Base-by-base conservation (phyloP, 2,797 vertebrate species). In the Erethizon dorsatum region DNA sequence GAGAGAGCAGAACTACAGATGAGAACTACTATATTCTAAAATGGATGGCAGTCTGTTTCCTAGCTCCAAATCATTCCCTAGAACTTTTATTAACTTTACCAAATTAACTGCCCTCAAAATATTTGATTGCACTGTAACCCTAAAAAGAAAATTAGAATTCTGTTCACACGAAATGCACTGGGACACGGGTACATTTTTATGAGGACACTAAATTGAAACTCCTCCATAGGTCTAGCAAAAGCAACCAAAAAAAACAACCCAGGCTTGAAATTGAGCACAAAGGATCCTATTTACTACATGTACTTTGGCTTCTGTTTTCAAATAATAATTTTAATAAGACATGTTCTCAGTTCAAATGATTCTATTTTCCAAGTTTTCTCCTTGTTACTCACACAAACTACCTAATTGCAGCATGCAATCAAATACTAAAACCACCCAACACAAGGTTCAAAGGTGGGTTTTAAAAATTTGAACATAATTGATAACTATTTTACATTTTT, bases 251-350 rank as follows among this genome's bases (percentile, higher is more conserved):
- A 57, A 79, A 87, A 73, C 45, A 90, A 83, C 33, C 67, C 65
- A 86, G 28, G 18, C 69, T 93, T 96, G 73, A 86, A 91, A 91
- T 26, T 91, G 84, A 97, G 20, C 84, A 67, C 3, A 65, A 69
- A 91, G n/a, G 4, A 85, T 37, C 78, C 54, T 54, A 54, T 85
- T n/a, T 84, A 52, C 75, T 45, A 86, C 82, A 71, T 83, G 37
- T 82, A 59, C 11, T 57, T 91, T 77, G 22, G 28, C 10, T 73
- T 22, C 11, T 83, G 2, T 57, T 93, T 79, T 75, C 75, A 95
- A 95, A 90, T 31, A 83, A 14, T 14, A 77, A 57, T 78, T 95
- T 88, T 73, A 69, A 89, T n/a, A 97, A 10, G 41, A 83, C 4
- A n/a, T 22, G 20, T 26, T 83, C 41, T 45, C 37, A 59, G 3